Percentiles rank a stretch among this genome's conserved stretches.
phyloP scores from a whole-genome alignment of 1,140 invertebrate species.

The Hyphantria cunea region DNA sequence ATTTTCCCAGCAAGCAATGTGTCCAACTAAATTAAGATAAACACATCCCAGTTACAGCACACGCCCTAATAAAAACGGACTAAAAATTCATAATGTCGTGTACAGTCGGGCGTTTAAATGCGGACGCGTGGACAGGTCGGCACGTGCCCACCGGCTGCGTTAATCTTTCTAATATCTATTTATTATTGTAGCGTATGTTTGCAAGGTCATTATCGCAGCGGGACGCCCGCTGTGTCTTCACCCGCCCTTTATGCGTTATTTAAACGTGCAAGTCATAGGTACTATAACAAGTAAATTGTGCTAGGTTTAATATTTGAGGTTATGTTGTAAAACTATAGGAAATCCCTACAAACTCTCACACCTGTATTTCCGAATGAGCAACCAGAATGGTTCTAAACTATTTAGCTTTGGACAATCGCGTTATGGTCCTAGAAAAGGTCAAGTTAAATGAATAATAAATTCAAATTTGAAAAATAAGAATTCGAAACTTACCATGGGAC shows the following conservation, averaged over 20 bases:
- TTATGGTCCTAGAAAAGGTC: no score
- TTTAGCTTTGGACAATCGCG: no score
- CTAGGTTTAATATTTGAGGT: no score
- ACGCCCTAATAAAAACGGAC: constrained; percentile 7
- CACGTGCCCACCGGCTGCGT: constrained; percentile 40
- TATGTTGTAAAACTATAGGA: no score
- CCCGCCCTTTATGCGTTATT: constrained; percentile 35
- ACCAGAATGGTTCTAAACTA: no score
- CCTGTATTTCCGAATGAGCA: no score
- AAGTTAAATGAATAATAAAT: no score
- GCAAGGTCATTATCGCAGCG: constrained; percentile 56
- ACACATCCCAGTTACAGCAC: constrained; percentile 1
- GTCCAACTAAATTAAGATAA: background rate
- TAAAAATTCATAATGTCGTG: constrained; percentile 36
- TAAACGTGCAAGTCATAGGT: constrained; percentile 27
- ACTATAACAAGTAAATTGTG: constrained; percentile 14
- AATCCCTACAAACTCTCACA: no score
- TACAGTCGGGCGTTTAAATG: constrained; percentile 19
- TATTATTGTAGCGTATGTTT: constrained; percentile 47
- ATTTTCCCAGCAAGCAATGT: no score
- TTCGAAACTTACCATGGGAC: no score
- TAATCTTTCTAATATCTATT: constrained; percentile 61
- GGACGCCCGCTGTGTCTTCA: constrained; percentile 35
- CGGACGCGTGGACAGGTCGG: constrained; percentile 20
- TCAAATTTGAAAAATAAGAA: no score